These are phyloP conservation scores for Hypercompe scribonia DNA, from an alignment of 2,888 invertebrate species.

Conservation along the genomic window DNA sequence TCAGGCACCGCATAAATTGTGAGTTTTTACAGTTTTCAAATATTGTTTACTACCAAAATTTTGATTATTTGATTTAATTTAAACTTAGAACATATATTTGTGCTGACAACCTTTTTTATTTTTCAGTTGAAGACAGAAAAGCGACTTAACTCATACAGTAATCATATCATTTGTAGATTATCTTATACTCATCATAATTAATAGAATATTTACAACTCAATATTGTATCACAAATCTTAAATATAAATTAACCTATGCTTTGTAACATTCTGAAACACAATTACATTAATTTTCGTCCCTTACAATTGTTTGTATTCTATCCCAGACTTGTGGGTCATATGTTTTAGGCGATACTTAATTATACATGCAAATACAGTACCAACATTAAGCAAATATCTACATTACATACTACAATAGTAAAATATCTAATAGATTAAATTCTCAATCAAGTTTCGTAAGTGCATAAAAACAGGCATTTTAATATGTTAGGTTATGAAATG, in stretches of 20 bases:
- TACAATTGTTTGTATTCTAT: constrained; percentile 19
- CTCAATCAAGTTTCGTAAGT: constrained; percentile 2
- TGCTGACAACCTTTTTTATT: neutral
- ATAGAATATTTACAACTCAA: no score
- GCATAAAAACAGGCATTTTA: neutral
- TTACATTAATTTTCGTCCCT: neutral
- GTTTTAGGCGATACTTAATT: constrained; percentile 29
- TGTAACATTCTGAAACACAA: neutral
- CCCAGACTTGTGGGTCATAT: constrained; percentile 18
- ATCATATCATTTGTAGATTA: no score
- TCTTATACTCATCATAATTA: no score
- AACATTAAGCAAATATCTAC: constrained; percentile 29
- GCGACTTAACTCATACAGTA: no score
- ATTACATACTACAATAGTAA: constrained; percentile 23
- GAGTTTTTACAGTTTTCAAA: neutral
- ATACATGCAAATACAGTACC: constrained; percentile 37
- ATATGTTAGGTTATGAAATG: neutral
- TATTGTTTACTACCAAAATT: neutral
- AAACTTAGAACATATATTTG: neutral
- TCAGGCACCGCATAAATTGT: neutral
- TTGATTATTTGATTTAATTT: neutral
- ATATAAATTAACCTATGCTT: neutral
- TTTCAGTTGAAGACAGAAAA: no score
- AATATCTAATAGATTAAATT: constrained; percentile 10
- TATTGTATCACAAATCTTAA: neutral